A percentile compares a stretch with the other conserved stretches of the same genome.
phyloP scores from a whole-genome alignment of 2,113 vertebrate genomes.

The Grantiella picta region DNA sequence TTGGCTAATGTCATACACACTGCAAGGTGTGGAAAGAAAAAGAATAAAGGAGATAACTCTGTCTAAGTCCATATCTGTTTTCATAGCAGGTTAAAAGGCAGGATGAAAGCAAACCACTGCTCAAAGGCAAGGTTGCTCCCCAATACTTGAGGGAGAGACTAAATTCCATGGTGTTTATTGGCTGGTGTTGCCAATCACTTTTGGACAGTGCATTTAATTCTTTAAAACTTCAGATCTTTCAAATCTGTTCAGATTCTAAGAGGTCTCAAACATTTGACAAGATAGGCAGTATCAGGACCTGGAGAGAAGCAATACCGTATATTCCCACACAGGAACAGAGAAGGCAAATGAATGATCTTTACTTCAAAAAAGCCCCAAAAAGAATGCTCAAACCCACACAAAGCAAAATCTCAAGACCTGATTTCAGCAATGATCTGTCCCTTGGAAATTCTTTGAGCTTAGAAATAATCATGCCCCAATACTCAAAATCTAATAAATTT shows the following conservation, averaged over 20 bases:
- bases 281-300: neutral
- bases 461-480: neutral
- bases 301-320: neutral
- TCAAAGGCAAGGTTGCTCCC: neutral
- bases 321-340: neutral
- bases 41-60: neutral
- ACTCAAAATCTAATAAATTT: neutral
- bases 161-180: neutral
- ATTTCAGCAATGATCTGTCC: neutral
- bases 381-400: neutral
- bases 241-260: neutral
- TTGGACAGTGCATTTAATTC: neutral
- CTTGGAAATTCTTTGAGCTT: neutral
- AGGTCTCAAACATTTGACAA: neutral
- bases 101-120: neutral
- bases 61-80: neutral
- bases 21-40: neutral
- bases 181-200: neutral
- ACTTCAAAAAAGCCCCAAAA: neutral
- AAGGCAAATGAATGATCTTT: neutral
- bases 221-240: neutral
- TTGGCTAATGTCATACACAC: neutral
- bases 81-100: neutral
- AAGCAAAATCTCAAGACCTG: neutral
- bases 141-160: neutral